Evolutionary conservation across 1,140 invertebrate genomes (phyloP), one percentile per base, ranked within the genome.

Genomic region (Drosophila orosa): DNA sequence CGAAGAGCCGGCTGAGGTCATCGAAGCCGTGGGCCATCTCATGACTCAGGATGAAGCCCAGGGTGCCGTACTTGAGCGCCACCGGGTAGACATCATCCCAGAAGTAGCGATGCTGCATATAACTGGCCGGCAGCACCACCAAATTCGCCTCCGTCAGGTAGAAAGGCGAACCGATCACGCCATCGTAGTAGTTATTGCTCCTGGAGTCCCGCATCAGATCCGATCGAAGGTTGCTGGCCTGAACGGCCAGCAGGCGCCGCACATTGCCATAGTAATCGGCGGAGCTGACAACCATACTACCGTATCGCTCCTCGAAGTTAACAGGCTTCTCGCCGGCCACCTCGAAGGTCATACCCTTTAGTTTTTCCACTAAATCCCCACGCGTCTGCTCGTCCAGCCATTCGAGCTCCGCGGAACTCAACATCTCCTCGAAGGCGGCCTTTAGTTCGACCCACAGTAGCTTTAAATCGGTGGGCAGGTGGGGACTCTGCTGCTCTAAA

Each of bases 71-170:
- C 92, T 99, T 99, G 0, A 99, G 93, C 17, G 97, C 97, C 73
- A 94, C 95, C 0, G 98, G 97, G 92, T 97, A 98, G 25, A 71
- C 74, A 47, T 95, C 94, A 37, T 96, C 95, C 83, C 98, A 97
- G 91, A 98, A 98, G 90, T 99, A 99, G 1, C 98, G 98, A 65
- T 96, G 95, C 84, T 99, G 98, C 4, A 99, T 93, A 60, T 99
- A 99, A 7, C 97, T 98, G 39, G 98, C 98, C 0, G 98, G 98
- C 81, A 99, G 98, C 0, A 98, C 97, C 75, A 98, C 98, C 85
- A 98, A 96, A 93, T 99, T 99, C 86, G 97, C 97, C 3, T 98
- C 98, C 1, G 98, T 97, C 1, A 97, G 97, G 92, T 99, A 99
- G 96, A 99, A 98, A 24, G 96, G 95, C 93, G 95, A 97, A 77